Evolutionary conservation across 2,797 vertebrate genomes (phyloP).

Genomic region (Psittacula echo): DNA sequence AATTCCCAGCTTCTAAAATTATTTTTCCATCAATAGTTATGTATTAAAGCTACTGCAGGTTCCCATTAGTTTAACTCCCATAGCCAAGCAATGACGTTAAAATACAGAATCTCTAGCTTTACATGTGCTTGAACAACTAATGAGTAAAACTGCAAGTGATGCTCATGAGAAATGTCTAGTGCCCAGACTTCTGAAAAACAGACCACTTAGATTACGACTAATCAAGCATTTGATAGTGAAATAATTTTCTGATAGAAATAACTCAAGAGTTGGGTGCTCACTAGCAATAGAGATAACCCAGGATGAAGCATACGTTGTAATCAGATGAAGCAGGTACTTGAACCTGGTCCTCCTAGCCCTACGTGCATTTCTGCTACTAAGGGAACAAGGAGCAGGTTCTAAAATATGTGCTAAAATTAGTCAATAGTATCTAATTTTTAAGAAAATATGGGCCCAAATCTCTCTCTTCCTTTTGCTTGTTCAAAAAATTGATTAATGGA

Average conservation of each 20-base stretch:
- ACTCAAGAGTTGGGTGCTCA: not conserved
- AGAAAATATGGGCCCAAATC: not conserved
- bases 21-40: not conserved
- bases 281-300: not conserved
- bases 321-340: not conserved
- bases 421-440: not conserved
- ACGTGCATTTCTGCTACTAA: not conserved
- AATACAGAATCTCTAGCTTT: not conserved
- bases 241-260: constrained; percentile 23
- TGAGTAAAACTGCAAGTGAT: not conserved
- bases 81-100: not conserved
- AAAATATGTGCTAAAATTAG: not conserved
- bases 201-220: not conserved
- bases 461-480: not conserved
- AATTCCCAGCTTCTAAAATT: not conserved
- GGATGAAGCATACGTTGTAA: not conserved
- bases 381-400: not conserved
- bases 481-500: not conserved
- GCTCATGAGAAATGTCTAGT: not conserved
- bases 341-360: not conserved
- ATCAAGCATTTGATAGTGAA: constrained; percentile 17
- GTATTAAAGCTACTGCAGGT: not conserved
- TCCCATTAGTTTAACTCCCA: not conserved
- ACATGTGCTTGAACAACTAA: not conserved
- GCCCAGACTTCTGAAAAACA: constrained; percentile 8